Evolutionary conservation across 2,113 vertebrate genomes (phyloP), one percentile per base, ranked within the genome.

Genomic region (Prolemur simus): DNA sequence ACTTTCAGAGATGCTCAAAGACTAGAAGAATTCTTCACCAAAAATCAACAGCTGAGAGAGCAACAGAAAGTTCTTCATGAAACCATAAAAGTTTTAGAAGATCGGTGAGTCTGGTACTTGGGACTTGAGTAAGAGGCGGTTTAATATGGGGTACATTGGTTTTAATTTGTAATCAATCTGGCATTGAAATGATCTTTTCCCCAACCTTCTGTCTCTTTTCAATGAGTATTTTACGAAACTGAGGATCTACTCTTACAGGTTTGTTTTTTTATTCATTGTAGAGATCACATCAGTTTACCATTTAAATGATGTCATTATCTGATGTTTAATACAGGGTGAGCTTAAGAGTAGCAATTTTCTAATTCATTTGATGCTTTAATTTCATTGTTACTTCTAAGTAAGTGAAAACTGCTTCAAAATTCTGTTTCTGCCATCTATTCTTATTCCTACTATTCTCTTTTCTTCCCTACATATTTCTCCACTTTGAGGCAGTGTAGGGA

Each of bases 21-120:
- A 94, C 99, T 99, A 56, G 99, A 99, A 97, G 99, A 99, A 95
- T 99, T 99, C 98, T 99, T 99, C 97, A 99, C 98, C 64, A 99
- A 99, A 97, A 99, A 99, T 97, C 99, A 99, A 89, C 99, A 99
- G 87, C 98, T 99, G 78, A 99, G 99, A 97, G 99, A 99, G 77
- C 99, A 99, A 81, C 99, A 99, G 96, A 99, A 99, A 98, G 97
- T 97, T 5, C 99, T 99, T 96, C 99, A 99, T 98, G 99, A 99
- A 84, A 98, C 99, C 64, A 98, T 99, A 97, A 98, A 98, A 97
- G 98, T 99, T 93, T 98, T 99, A 95, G 99, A 99, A 98, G 99
- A 99, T 97, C 99, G 99, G 99, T 99, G 89, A 98, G 98, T 95
- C 5, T 93, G 64, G 3, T 66, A 94, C 58, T 96, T 95, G 9